Evolutionary conservation across 2,113 vertebrate species (phyloP).

Genomic region (Odocoileus virginianus): DNA sequence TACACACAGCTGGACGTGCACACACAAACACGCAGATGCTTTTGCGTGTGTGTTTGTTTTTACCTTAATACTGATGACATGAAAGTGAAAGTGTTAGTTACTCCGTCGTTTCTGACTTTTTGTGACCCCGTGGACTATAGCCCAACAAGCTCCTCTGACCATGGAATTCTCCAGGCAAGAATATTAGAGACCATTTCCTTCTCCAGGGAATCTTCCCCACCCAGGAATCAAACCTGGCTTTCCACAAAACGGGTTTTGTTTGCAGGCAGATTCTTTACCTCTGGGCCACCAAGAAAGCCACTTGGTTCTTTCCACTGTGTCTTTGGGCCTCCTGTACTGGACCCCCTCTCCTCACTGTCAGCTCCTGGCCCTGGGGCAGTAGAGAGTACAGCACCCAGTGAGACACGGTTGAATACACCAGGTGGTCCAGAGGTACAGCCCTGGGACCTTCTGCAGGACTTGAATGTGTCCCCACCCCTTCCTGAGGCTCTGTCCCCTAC

Average conservation of each 20-base stretch:
- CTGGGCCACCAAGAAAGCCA: background rate
- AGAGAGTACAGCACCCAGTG: background rate
- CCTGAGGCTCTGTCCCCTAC: background rate
- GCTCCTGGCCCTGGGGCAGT: background rate
- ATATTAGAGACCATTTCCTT: background rate
- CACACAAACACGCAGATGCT: background rate
- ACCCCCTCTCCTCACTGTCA: background rate
- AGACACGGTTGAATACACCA: accelerated
- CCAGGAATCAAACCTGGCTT: background rate
- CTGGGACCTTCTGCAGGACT: background rate
- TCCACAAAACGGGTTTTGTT: background rate
- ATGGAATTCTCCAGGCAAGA: background rate
- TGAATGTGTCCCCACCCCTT: background rate
- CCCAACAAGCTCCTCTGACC: background rate
- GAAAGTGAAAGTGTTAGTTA: background rate
- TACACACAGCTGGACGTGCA: background rate
- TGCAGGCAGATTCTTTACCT: background rate
- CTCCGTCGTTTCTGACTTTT: background rate
- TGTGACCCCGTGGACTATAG: background rate
- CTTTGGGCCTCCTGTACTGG: background rate
- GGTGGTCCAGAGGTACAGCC: no score
- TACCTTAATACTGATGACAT: background rate
- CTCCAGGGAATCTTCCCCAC: background rate
- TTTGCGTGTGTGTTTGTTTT: background rate
- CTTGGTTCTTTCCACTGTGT: background rate